These are phyloP conservation scores for Steinernema khuongi DNA, from an alignment of 1,140 invertebrate species.

Conservation along the genomic window DNA sequence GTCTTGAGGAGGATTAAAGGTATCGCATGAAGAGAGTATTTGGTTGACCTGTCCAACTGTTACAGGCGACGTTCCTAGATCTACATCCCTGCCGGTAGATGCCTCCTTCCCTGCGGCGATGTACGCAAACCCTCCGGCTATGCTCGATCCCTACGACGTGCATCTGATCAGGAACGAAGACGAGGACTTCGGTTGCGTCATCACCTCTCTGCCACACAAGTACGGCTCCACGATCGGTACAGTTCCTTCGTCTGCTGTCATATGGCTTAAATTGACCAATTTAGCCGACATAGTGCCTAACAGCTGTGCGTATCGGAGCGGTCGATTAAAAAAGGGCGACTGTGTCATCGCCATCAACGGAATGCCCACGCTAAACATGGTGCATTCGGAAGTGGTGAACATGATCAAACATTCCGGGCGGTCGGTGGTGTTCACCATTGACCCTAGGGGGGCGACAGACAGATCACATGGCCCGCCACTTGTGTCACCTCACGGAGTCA, in stretches of 20 bases:
- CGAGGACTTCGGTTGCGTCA: conserved; percentile 97
- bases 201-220: conserved; percentile 90
- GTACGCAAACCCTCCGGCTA: conserved; percentile 11
- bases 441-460: conserved; percentile 34
- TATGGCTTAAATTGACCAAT: conserved; percentile 21
- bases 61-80: conserved; percentile 21
- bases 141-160: conserved; percentile 69
- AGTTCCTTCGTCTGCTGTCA: conserved; percentile 51
- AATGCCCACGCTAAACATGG: conserved; percentile 79
- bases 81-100: conserved; percentile 26
- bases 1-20: conserved; percentile 39
- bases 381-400: conserved; percentile 74
- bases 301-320: conserved; percentile 66
- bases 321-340: conserved; percentile 82
- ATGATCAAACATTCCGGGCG: conserved; percentile 50
- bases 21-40: conserved; percentile 54
- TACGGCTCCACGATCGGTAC: conserved; percentile 86
- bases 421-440: conserved; percentile 51
- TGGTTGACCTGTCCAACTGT: no score
- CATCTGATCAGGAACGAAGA: conserved; percentile 80
- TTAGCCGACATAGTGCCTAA: conserved; percentile 1
- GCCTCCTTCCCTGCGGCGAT: conserved; percentile 19
- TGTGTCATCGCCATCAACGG: conserved; percentile 92
- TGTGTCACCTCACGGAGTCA: not conserved
- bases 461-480: not conserved